Percentiles rank a stretch among this genome's conserved stretches.
phyloP scores from a whole-genome alignment of 2,888 invertebrate species.

The Drosophila mayaguana region DNA sequence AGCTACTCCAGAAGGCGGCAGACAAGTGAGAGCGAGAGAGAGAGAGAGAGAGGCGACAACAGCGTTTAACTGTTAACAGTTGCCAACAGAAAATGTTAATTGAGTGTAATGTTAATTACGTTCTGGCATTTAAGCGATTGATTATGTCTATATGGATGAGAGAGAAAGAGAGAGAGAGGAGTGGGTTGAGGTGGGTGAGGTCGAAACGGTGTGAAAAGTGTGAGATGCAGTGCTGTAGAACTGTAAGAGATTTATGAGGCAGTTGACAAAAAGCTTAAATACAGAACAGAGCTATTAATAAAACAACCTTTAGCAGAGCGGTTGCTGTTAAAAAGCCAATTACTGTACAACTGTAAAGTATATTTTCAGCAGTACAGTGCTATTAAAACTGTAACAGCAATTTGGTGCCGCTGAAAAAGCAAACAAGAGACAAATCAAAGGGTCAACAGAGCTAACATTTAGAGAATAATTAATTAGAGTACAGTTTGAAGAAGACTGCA shows the following conservation, averaged over 20 bases:
- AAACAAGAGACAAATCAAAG: neutral
- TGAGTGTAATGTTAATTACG: conserved; percentile 79
- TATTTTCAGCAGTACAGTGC: neutral
- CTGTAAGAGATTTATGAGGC: neutral
- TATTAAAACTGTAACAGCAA: neutral
- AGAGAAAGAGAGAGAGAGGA: neutral
- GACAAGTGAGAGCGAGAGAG: neutral
- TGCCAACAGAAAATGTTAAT: conserved; percentile 75
- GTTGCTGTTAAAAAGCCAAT: neutral
- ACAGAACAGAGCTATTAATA: neutral
- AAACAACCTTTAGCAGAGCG: neutral
- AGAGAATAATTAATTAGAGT: too few relatives aligned
- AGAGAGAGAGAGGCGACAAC: conserved; percentile 26
- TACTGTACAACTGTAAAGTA: neutral
- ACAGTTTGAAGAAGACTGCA: neutral
- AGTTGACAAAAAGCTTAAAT: neutral
- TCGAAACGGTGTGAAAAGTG: conserved; percentile 26
- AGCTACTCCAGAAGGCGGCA: conserved; percentile 22
- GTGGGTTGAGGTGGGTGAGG: neutral
- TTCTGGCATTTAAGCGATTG: conserved; percentile 65
- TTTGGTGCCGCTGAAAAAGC: neutral
- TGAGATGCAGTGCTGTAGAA: conserved; percentile 20
- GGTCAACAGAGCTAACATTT: neutral
- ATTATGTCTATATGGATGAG: conserved; percentile 31
- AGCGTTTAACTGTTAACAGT: conserved; percentile 69